Conservation (phyloP, 2,797 vertebrate species). For the Phalloptychus januarius region DNA sequence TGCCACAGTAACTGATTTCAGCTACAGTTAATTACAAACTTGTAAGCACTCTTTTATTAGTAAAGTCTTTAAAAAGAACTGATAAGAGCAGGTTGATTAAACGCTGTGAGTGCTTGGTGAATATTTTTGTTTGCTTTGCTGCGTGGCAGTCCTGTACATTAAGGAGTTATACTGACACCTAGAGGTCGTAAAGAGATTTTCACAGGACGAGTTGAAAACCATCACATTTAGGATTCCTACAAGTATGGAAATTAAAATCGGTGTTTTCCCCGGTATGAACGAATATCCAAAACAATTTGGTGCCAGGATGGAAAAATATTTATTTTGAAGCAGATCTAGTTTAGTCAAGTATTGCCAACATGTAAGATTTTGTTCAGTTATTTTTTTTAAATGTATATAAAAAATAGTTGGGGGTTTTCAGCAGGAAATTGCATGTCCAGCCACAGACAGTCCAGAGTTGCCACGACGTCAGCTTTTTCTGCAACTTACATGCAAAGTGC, state of each 20-base stretch:
- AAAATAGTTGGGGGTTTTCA: not conserved
- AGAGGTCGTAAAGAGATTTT: constrained; percentile 33
- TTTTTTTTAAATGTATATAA: not conserved
- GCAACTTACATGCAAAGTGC: no score
- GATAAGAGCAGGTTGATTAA: not conserved
- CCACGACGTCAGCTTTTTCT: not conserved
- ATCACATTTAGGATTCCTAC: not conserved
- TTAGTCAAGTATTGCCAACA: not conserved
- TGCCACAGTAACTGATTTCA: not conserved
- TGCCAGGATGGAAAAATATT: not conserved
- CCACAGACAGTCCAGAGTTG: not conserved
- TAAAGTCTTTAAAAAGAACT: not conserved
- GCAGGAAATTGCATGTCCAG: not conserved
- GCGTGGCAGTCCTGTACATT: not conserved
- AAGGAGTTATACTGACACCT: constrained; percentile 46
- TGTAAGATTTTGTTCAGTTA: not conserved
- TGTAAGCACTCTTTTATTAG: not conserved
- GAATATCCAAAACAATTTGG: not conserved
- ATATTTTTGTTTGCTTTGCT: not conserved
- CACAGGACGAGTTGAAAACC: not conserved
- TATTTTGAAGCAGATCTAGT: not conserved
- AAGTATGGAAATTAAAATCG: not conserved
- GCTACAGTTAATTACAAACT: not conserved
- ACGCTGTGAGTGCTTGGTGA: not conserved
- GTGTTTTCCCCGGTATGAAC: not conserved